A percentile compares a stretch with the other conserved stretches of the same genome.
Evolutionary conservation across 2,113 vertebrate species (phyloP).

Genomic region (Indicator indicator): DNA sequence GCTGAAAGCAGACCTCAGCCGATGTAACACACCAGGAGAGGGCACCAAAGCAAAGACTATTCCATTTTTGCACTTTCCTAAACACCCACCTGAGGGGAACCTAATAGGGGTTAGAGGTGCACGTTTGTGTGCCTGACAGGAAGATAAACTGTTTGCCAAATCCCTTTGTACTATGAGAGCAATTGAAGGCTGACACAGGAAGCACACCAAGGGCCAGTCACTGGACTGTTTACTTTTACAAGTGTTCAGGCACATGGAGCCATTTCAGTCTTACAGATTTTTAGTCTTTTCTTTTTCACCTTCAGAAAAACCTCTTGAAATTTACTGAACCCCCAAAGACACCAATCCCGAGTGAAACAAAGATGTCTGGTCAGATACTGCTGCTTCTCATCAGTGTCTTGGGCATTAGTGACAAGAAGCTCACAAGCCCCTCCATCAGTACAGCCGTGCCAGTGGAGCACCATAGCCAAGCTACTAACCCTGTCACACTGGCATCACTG

Average conservation of each 20-base stretch:
- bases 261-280: not conserved
- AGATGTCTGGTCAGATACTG: no score
- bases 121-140: not conserved
- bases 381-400: no score
- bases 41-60: slow-evolving; percentile 36
- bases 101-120: not conserved
- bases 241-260: not conserved
- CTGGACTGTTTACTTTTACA: not conserved
- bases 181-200: not conserved
- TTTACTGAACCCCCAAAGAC: not conserved
- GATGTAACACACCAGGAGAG: not conserved
- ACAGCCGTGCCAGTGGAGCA: no score
- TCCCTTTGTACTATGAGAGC: not conserved
- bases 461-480: no score
- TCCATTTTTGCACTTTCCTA: not conserved
- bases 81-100: not conserved
- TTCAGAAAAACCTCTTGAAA: not conserved
- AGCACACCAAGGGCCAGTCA: not conserved
- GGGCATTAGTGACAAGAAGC: no score
- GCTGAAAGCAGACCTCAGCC: not conserved
- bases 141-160: not conserved
- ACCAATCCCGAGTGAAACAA: no score
- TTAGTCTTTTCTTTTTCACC: not conserved
- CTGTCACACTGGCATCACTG: no score
- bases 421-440: no score